phyloP scores from a whole-genome alignment of 1,140 invertebrate genomes.

The Drosophila yakuba region DNA sequence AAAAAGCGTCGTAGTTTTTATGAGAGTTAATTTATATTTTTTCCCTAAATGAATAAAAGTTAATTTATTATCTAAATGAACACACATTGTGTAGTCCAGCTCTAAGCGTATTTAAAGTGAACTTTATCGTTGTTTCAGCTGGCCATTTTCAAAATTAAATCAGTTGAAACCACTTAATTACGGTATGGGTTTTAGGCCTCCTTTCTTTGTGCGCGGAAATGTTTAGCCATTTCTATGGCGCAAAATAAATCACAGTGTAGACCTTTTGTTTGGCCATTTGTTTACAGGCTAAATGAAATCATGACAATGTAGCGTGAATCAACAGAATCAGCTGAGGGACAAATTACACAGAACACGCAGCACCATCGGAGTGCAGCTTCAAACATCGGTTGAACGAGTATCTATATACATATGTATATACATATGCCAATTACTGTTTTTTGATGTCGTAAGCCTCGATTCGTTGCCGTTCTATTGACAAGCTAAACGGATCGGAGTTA shows the following conservation, averaged over 20 bases:
- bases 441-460: constrained; percentile 42
- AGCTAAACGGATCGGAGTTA: constrained; percentile 51
- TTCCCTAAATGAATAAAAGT: constrained; percentile 8
- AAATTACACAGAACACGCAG: constrained; percentile 59
- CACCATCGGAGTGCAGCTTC: constrained; percentile 8
- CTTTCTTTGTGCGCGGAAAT: constrained; percentile 26
- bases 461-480: constrained; percentile 43
- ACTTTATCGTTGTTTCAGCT: constrained; percentile 1
- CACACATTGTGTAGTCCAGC: constrained; percentile 6
- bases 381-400: constrained; percentile 12
- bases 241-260: constrained; percentile 58
- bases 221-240: constrained; percentile 42
- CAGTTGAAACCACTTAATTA: constrained; percentile 71
- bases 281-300: constrained; percentile 72
- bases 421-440: constrained; percentile 74
- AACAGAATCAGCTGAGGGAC: constrained; percentile 61
- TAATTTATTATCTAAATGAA: constrained; percentile 51
- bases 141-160: constrained; percentile 45
- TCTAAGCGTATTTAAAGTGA: constrained; percentile 9
- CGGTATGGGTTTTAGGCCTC: constrained; percentile 18
- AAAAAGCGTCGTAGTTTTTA: constrained; percentile 5
- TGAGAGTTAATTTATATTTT: constrained; percentile 12
- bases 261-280: constrained; percentile 48
- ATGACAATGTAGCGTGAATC: constrained; percentile 62
- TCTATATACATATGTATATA: constrained; percentile 20